Conservation (phyloP, 2,113 vertebrate genomes). For the Bambusicola thoracicus region DNA sequence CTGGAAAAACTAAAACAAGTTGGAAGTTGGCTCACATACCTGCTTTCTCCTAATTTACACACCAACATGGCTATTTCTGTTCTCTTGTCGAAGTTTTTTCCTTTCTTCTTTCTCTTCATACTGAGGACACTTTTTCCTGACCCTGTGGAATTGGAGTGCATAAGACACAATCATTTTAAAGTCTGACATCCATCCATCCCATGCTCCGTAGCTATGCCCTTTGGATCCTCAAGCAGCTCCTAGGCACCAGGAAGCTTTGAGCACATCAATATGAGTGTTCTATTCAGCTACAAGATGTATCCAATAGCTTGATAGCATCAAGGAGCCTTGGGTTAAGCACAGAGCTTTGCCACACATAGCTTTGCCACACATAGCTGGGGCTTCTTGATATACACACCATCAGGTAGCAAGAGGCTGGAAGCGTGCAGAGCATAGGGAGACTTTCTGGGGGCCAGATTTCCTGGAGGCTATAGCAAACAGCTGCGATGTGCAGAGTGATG, state of each 20-base stretch:
- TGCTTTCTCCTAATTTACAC: conserved; percentile 66
- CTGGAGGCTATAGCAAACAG: not conserved
- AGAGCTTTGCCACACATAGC: not conserved
- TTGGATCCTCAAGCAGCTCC: not conserved
- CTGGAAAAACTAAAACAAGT: not conserved
- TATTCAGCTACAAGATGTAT: not conserved
- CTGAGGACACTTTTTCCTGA: conserved; percentile 74
- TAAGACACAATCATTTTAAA: not conserved
- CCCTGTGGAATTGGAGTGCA: conserved; percentile 20
- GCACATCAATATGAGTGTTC: not conserved
- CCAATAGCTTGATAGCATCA: not conserved
- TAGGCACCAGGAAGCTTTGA: not conserved
- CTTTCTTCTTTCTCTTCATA: conserved; percentile 78
- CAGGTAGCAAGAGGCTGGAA: not conserved
- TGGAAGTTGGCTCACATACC: conserved; percentile 13
- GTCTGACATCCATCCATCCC: not conserved
- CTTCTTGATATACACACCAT: not conserved
- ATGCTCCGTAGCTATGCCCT: not conserved
- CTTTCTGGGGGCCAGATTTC: not conserved
- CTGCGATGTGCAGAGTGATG: not conserved
- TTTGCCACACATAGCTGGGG: not conserved
- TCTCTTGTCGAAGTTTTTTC: conserved; percentile 80
- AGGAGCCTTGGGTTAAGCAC: not conserved
- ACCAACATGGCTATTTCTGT: conserved; percentile 58
- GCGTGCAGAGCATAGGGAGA: not conserved